phyloP scores from a whole-genome alignment of 1,140 invertebrate genomes.

The Helicoverpa zea region DNA sequence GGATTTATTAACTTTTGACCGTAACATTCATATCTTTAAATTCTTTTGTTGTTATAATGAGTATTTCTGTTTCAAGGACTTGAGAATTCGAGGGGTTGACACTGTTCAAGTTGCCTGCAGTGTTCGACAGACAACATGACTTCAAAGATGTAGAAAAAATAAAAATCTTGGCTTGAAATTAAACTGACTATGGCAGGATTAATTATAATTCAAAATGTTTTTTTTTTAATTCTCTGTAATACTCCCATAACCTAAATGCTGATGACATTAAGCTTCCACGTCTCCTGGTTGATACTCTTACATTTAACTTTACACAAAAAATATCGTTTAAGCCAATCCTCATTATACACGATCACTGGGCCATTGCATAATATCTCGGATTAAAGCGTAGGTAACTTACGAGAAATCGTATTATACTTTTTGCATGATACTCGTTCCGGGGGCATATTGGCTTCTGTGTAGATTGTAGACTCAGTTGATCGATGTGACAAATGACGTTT shows the following conservation, averaged over 20 bases:
- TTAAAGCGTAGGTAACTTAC: background rate
- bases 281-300: too few species aligned
- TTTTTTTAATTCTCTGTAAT: too few species aligned
- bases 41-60: conserved; percentile 46
- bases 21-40: conserved; percentile 51
- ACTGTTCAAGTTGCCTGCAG: background rate
- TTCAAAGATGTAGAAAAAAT: background rate
- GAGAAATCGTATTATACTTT: background rate
- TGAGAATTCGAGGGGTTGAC: conserved; percentile 4
- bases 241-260: too few species aligned
- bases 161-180: too few species aligned
- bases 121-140: background rate
- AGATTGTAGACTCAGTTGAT: background rate
- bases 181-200: too few species aligned
- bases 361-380: background rate
- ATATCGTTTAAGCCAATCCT: too few species aligned
- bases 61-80: conserved; percentile 25
- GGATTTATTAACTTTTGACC: conserved; percentile 63
- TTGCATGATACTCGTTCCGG: background rate
- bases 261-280: too few species aligned
- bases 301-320: too few species aligned
- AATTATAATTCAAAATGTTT: too few species aligned
- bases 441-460: too few species aligned
- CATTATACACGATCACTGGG: too few species aligned
- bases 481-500: conserved; percentile 8